phyloP scores from a whole-genome alignment of 2,888 invertebrate species.

The Cerastis rubricosa region DNA sequence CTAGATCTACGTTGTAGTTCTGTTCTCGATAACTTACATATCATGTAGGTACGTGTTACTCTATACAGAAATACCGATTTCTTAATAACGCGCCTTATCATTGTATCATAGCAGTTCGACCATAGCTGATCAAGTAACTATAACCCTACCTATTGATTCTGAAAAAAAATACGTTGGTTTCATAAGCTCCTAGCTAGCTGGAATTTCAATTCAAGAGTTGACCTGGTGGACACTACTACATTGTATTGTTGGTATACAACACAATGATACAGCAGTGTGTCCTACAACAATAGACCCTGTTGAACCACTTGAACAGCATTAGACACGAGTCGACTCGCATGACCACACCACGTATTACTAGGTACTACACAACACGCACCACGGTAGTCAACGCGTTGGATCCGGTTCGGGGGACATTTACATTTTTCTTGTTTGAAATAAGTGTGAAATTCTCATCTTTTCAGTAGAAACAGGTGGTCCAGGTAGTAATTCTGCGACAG shows the following conservation, averaged over 20 bases:
- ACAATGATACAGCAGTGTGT: background rate
- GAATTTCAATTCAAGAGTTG: constrained; percentile 3
- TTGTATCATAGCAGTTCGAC: background rate
- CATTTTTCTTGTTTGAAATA: background rate
- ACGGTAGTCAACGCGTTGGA: background rate
- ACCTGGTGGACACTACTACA: too few species aligned
- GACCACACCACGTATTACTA: background rate
- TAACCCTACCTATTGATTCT: background rate
- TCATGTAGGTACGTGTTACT: background rate
- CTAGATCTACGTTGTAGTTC: background rate
- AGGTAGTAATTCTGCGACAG: background rate
- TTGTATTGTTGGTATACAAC: background rate
- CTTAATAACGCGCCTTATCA: background rate
- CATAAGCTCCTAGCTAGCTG: background rate
- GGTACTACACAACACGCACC: background rate
- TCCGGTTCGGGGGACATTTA: background rate
- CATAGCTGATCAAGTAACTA: background rate
- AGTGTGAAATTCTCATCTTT: background rate
- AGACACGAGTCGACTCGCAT: constrained; percentile 6
- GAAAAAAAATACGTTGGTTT: background rate
- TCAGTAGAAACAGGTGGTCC: background rate
- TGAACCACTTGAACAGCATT: background rate
- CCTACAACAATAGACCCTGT: background rate
- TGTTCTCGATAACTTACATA: background rate
- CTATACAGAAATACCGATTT: background rate